phyloP scores from a whole-genome alignment of 1,140 invertebrate species.

The Anoplolepis gracilipes region DNA sequence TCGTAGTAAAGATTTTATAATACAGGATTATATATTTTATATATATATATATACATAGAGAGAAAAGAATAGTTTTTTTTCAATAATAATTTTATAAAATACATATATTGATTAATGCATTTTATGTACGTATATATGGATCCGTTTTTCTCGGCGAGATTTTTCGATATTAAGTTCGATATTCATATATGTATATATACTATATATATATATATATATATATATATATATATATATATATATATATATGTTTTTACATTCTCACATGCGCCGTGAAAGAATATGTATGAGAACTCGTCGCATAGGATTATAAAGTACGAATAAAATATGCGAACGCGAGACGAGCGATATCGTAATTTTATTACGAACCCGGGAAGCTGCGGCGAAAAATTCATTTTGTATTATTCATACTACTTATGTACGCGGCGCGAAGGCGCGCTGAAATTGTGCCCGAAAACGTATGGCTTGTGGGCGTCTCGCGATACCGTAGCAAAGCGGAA shows the following conservation, averaged over 20 bases:
- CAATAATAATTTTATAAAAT: constrained; percentile 4
- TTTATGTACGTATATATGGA: background rate
- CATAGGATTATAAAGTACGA: constrained; percentile 33
- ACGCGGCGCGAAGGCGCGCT: background rate
- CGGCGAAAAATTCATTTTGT: constrained; percentile 57
- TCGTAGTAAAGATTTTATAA: background rate
- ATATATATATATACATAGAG: too few relatives aligned
- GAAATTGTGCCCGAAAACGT: constrained; percentile 42
- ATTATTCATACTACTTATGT: constrained; percentile 53
- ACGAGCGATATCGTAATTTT: constrained; percentile 39
- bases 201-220: background rate
- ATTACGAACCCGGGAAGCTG: constrained; percentile 17
- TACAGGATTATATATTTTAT: background rate
- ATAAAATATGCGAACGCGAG: constrained; percentile 38
- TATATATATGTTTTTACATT: constrained; percentile 6
- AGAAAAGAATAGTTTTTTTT: background rate
- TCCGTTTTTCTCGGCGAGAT: constrained; percentile 5
- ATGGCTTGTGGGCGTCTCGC: constrained; percentile 46
- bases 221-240: background rate
- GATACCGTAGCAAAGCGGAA: constrained; percentile 60
- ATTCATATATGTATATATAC: background rate
- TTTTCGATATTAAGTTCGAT: constrained; percentile 23
- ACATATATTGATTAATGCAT: constrained; percentile 40
- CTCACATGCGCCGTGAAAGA: background rate
- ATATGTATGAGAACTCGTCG: background rate